Evolutionary conservation across 2,888 invertebrate genomes (phyloP).

Genomic region (Anagyrus pseudococci): DNA sequence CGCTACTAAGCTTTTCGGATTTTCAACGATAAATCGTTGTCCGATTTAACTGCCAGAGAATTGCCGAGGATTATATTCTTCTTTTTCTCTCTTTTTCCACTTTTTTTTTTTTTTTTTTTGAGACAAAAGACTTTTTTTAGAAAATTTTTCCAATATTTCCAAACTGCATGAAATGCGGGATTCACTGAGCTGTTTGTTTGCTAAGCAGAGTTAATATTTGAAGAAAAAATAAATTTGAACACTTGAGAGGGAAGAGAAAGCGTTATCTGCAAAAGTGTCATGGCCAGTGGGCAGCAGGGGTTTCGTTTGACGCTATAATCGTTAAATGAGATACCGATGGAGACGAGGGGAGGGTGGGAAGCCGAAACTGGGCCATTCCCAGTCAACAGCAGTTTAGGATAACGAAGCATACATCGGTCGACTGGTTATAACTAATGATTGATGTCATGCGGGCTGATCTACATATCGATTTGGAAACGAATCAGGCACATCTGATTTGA

Average conservation of each 20-base stretch:
- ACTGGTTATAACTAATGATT: slow-evolving; percentile 38
- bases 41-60: too few relatives aligned
- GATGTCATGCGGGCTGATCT: slow-evolving; percentile 30
- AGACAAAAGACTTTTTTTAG: background rate
- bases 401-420: slow-evolving; percentile 26
- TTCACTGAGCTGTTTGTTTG: background rate
- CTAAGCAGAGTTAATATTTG: slow-evolving; percentile 11
- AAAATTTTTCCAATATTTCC: too few relatives aligned
- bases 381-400: slow-evolving; percentile 37
- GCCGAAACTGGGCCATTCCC: slow-evolving; percentile 30
- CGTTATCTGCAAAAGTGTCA: too few relatives aligned
- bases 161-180: too few relatives aligned
- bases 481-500: too few relatives aligned
- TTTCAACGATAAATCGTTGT: too few relatives aligned
- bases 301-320: slow-evolving; percentile 13
- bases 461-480: slow-evolving; percentile 23
- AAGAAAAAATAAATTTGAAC: slow-evolving; percentile 13
- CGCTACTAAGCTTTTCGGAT: too few relatives aligned
- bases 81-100: background rate
- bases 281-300: too few relatives aligned
- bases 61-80: background rate
- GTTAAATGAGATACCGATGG: slow-evolving; percentile 22
- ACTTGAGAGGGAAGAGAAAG: background rate
- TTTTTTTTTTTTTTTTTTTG: background rate
- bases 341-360: slow-evolving; percentile 9